phyloP scores from a whole-genome alignment of 2,113 vertebrate genomes.

The Tupaia chinensis region DNA sequence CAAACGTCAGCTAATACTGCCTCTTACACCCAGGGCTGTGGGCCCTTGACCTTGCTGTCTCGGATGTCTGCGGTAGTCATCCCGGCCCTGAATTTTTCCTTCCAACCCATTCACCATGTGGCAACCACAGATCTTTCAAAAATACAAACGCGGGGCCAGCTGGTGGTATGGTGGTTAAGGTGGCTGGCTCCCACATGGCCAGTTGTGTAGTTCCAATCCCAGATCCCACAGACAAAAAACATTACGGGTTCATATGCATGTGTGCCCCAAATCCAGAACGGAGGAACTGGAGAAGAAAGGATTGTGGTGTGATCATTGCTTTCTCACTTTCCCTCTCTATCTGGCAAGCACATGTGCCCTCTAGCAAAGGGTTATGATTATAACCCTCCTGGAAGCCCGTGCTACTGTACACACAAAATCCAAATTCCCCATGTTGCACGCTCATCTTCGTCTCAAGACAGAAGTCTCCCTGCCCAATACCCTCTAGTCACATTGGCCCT shows the following conservation, averaged over 20 bases:
- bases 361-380: not conserved
- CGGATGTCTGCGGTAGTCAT: not conserved
- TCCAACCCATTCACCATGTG: not conserved
- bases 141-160: not conserved
- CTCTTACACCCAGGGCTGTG: not conserved
- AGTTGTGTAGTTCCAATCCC: too few relatives aligned
- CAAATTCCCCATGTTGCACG: not conserved
- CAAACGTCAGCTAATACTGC: not conserved
- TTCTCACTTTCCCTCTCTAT: too few relatives aligned
- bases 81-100: not conserved
- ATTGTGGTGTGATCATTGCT: too few relatives aligned
- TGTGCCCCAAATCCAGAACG: too few relatives aligned
- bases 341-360: too few relatives aligned
- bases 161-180: too few relatives aligned
- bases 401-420: not conserved
- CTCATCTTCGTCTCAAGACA: not conserved
- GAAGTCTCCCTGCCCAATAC: not conserved
- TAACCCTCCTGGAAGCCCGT: not conserved
- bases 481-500: not conserved
- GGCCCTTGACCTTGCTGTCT: not conserved
- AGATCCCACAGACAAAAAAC: too few relatives aligned
- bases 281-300: too few relatives aligned
- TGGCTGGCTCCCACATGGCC: too few relatives aligned
- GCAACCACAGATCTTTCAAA: conserved; percentile 1
- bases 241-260: too few relatives aligned